Evolutionary conservation across 1,140 invertebrate species (phyloP).

Genomic region (Monomorium pharaonis): DNA sequence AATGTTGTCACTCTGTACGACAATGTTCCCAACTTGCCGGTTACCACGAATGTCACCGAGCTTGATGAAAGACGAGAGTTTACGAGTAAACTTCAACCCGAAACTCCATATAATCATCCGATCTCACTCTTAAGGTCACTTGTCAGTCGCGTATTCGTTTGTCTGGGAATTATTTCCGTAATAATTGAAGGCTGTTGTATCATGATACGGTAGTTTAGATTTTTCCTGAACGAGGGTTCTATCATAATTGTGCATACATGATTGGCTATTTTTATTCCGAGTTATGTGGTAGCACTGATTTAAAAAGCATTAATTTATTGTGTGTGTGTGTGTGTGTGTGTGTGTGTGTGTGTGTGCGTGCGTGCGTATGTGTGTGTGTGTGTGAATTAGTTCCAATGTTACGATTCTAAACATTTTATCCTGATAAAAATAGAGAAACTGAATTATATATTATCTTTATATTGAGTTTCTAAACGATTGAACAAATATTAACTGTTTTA

Average conservation of each 20-base stretch:
- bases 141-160: background rate
- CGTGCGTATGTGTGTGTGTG: background rate
- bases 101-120: slow-evolving; percentile 22
- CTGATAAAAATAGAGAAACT: background rate
- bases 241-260: no score
- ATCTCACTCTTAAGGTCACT: slow-evolving; percentile 3
- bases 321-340: no score
- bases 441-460: no score
- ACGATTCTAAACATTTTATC: no score
- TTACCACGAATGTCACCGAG: slow-evolving; percentile 26
- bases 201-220: background rate
- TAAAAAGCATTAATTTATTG: no score
- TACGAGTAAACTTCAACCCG: slow-evolving; percentile 42
- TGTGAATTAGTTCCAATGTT: no score
- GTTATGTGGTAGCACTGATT: background rate
- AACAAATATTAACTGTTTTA: background rate
- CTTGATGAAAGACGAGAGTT: slow-evolving; percentile 43
- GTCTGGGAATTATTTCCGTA: slow-evolving; percentile 12
- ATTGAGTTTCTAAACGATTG: no score
- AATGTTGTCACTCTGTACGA: slow-evolving; percentile 12
- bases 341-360: background rate
- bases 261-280: background rate
- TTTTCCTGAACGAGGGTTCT: background rate
- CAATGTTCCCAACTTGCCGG: slow-evolving; percentile 42
- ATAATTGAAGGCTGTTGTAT: slow-evolving; percentile 24